Base-by-base conservation (phyloP, 2,113 vertebrate genomes). In the Tachysurus fulvidraco region DNA sequence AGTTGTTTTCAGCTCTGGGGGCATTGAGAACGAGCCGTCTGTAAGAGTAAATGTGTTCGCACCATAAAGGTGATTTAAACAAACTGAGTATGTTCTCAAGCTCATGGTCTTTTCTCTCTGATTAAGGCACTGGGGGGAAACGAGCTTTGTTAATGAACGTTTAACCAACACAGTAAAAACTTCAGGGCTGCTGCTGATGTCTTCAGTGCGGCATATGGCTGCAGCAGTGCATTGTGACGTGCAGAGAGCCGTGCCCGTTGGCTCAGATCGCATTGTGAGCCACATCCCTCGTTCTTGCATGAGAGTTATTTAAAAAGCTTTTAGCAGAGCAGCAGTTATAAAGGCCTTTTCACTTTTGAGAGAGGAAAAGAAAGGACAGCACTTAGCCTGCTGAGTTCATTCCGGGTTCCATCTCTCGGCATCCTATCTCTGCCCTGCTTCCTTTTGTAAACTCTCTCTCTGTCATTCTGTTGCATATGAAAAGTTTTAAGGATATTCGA, bases 261-360 rank as follows among this genome's bases (percentile, higher is more conserved):
- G 78, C 85, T 86, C 54, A 3, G 41, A 30, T 16, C 17, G 41
- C 79, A 83, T 76, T 83, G 80, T 77, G 71, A 62, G 79, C 41
- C 44, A 2, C 73, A 50, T 64, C 80, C 59, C 59, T 83, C n/a
- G 13, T 77, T 83, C 28, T 65, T 65, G 71, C 81, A 77, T 71
- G 71, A 76, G 65, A 78, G 57, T 77, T 78, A n/a, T 87, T 83
- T 87, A 77, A 83, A 87, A 65, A 82, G 80, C 59, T 87, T 87
- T 83, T 77, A 83, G 69, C 60, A 44, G 71, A 83, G 69, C 86
- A 6, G 80, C 59, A 16, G 79, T 59, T 50, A 83, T 69, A 76
- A 73, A 64, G 71, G 73, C 69, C 44, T 46, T 87, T 83, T 67
- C 71, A 82, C 86, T 74, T n/a, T n/a, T 21, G 71, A 87, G 71